Evolutionary conservation across 2,113 vertebrate species (phyloP).

Genomic region (Anolis carolinensis): DNA sequence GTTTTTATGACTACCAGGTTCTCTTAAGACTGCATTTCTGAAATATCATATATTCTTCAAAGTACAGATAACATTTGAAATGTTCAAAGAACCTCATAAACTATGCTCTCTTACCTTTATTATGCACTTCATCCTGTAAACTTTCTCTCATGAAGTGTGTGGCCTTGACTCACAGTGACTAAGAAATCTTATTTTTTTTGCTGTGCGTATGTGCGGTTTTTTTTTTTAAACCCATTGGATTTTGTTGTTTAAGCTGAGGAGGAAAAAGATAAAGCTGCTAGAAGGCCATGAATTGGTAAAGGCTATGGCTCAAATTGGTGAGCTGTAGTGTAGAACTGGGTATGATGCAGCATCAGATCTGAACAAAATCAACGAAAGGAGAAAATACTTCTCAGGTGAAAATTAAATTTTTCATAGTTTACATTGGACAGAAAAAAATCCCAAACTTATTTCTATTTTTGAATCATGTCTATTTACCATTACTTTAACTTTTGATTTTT

Average conservation of each 20-base stretch:
- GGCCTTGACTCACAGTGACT: constrained; percentile 1
- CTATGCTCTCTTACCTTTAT: neutral
- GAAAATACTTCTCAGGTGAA: too few species aligned
- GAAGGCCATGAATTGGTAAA: neutral
- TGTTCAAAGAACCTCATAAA: constrained; percentile 3
- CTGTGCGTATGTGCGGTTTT: too few species aligned
- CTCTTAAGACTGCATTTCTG: neutral
- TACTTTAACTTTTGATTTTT: too few species aligned
- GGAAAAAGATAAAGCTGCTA: neutral
- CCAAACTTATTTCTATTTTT: too few species aligned
- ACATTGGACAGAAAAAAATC: too few species aligned
- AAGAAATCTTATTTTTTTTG: neutral
- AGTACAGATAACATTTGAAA: constrained; percentile 2
- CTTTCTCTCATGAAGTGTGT: neutral
- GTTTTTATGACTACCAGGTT: neutral
- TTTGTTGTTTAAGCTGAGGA: neutral
- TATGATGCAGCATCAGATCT: too few species aligned
- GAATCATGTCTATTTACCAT: too few species aligned
- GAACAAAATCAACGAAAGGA: too few species aligned
- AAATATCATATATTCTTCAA: constrained; percentile 13
- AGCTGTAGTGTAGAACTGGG: too few species aligned
- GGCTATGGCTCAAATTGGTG: neutral
- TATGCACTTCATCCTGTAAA: neutral
- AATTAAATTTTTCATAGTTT: too few species aligned
- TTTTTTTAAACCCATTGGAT: neutral